Conservation (phyloP, 1,140 invertebrate species). For the Dysdera silvatica region DNA sequence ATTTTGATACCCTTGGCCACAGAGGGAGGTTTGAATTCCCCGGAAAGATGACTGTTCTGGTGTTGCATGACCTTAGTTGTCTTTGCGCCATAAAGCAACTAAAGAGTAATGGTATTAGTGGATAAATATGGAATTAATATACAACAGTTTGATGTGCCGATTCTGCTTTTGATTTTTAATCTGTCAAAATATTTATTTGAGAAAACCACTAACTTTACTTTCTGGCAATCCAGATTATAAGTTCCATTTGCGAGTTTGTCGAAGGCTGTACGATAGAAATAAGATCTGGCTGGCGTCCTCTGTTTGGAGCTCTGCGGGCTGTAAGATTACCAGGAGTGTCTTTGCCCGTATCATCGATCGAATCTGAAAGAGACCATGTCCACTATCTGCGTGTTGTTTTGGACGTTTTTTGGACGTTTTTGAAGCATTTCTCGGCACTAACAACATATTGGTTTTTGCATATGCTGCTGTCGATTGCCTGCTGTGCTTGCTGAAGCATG, state of each 20-base stretch:
- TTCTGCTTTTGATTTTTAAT: too few species aligned
- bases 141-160: too few species aligned
- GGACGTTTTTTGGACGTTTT: constrained; percentile 83
- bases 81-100: too few species aligned
- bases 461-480: constrained; percentile 90
- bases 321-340: constrained; percentile 49
- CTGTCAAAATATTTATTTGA: too few species aligned
- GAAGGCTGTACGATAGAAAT: constrained; percentile 87
- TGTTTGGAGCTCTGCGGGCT: constrained; percentile 80
- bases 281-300: constrained; percentile 81
- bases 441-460: constrained; percentile 84
- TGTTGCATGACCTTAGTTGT: too few species aligned
- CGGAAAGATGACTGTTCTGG: too few species aligned
- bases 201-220: too few species aligned
- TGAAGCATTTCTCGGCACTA: constrained; percentile 79
- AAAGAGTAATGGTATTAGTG: too few species aligned
- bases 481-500: constrained; percentile 64
- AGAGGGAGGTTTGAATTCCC: too few species aligned
- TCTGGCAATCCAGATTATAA: constrained; percentile 84
- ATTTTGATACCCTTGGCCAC: too few species aligned
- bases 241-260: constrained; percentile 89
- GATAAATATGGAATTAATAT: too few species aligned
- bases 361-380: constrained; percentile 42
- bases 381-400: constrained; percentile 62
- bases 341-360: neutral